Conservation (phyloP, 2,113 vertebrate species). For the Tautogolabrus adspersus region DNA sequence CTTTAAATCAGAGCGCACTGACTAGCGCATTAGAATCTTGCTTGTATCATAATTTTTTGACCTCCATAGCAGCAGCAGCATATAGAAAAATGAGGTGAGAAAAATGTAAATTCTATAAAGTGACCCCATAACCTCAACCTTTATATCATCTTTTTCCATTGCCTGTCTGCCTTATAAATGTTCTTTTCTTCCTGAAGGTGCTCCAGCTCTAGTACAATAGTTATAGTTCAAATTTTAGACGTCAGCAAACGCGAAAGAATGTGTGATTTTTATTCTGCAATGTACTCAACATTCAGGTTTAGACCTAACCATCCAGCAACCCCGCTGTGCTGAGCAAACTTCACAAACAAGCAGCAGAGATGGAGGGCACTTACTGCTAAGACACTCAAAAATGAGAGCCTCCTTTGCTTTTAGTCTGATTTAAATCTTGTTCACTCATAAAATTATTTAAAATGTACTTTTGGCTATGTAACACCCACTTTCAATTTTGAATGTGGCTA, state of each 20-base stretch:
- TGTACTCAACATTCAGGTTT: constrained; percentile 34
- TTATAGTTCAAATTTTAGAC: constrained; percentile 46
- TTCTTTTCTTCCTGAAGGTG: constrained; percentile 2
- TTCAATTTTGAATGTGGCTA: constrained; percentile 43
- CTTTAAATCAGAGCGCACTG: constrained; percentile 59
- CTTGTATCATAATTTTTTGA: constrained; percentile 36
- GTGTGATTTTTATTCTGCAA: constrained; percentile 43
- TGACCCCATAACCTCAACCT: constrained; percentile 43
- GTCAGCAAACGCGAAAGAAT: constrained; percentile 37
- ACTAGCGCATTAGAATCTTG: constrained; percentile 36
- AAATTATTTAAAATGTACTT: constrained; percentile 65
- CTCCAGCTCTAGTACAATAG: no score
- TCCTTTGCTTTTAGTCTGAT: constrained; percentile 64
- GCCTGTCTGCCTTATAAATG: constrained; percentile 29
- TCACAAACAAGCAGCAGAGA: constrained; percentile 42
- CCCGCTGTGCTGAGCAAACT: constrained; percentile 47
- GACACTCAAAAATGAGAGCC: constrained; percentile 26
- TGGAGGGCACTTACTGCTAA: constrained; percentile 49
- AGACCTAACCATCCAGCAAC: constrained; percentile 10
- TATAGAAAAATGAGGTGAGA: constrained; percentile 6
- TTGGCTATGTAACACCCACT: constrained; percentile 52
- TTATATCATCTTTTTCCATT: constrained; percentile 39
- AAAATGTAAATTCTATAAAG: constrained; percentile 25
- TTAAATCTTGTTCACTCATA: constrained; percentile 63
- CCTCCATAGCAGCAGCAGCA: constrained; percentile 11